Percentiles rank a stretch among this genome's conserved stretches.
phyloP scores from a whole-genome alignment of 2,888 invertebrate genomes.

The Cremastinae sp. region DNA sequence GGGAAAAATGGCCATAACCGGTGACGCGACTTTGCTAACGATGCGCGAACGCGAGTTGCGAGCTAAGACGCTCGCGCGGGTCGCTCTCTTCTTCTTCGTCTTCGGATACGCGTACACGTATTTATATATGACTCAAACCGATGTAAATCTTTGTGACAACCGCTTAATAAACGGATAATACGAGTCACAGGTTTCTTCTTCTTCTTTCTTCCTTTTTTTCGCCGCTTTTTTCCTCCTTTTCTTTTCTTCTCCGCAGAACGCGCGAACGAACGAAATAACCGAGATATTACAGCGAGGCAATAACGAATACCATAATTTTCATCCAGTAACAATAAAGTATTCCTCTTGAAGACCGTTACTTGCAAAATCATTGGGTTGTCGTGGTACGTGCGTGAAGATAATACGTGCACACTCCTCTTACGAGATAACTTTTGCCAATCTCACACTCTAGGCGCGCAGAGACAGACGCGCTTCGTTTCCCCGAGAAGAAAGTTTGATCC shows the following conservation, averaged over 20 bases:
- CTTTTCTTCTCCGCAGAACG: slow-evolving; percentile 46
- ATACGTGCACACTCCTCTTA: slow-evolving; percentile 26
- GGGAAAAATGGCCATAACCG: slow-evolving; percentile 53
- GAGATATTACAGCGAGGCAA: slow-evolving; percentile 61
- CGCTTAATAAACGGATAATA: slow-evolving; percentile 66
- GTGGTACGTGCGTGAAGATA: slow-evolving; percentile 28
- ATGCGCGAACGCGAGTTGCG: slow-evolving; percentile 1
- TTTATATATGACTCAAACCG: slow-evolving; percentile 34
- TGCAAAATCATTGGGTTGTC: slow-evolving; percentile 34
- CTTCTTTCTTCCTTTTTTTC: background rate
- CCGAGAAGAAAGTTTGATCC: too few species aligned
- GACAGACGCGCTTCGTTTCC: too few species aligned
- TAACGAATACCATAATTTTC: slow-evolving; percentile 59
- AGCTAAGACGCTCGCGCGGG: background rate
- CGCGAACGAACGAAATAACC: slow-evolving; percentile 56
- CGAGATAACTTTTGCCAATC: too few species aligned
- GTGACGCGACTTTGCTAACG: slow-evolving; percentile 52
- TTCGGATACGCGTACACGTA: background rate
- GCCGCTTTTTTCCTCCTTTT: background rate
- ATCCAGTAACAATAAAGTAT: slow-evolving; percentile 59
- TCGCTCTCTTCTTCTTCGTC: background rate
- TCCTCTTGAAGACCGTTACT: slow-evolving; percentile 38
- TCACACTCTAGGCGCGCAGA: too few species aligned
- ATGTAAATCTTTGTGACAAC: slow-evolving; percentile 66
- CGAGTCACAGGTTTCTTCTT: slow-evolving; percentile 48